Percentiles rank a stretch among this genome's conserved stretches.
Evolutionary conservation across 2,888 invertebrate genomes (phyloP).

Genomic region (Pandemis cinnamomeana): DNA sequence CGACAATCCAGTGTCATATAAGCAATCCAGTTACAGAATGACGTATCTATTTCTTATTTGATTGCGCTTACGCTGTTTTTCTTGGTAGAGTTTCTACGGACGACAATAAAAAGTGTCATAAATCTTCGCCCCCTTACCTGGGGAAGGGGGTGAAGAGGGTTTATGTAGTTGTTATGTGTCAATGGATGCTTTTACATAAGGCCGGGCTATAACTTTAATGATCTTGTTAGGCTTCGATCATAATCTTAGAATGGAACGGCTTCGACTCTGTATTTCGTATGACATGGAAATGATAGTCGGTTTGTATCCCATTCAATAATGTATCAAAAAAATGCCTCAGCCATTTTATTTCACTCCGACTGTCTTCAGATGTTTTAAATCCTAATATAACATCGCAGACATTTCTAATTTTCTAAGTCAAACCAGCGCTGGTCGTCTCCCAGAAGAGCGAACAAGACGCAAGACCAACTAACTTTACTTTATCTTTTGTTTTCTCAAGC

Average conservation of each 20-base stretch:
- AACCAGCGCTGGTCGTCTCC: no score
- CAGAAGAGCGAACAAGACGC: background rate
- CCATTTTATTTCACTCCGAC: no score
- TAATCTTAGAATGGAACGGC: background rate
- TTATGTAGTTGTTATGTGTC: slow-evolving; percentile 11
- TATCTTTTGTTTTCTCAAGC: background rate
- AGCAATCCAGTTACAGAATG: slow-evolving; percentile 7
- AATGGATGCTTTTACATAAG: slow-evolving; percentile 11
- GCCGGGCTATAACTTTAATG: slow-evolving; percentile 7
- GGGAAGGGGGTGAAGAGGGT: slow-evolving; percentile 20
- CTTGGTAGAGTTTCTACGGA: slow-evolving; percentile 11
- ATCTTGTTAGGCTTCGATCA: background rate
- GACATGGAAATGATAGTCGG: background rate
- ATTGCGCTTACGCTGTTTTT: background rate
- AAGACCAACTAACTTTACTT: background rate
- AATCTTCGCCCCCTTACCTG: slow-evolving; percentile 27
- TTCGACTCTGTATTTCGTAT: background rate
- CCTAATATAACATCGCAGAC: no score
- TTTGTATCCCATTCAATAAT: background rate
- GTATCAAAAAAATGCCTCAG: no score
- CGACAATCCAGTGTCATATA: background rate
- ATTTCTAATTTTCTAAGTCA: no score
- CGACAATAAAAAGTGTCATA: slow-evolving; percentile 44
- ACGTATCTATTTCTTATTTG: background rate
- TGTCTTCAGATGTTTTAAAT: no score